Base-by-base conservation (phyloP, 2,797 vertebrate species). In the Ctenopoma multispine region DNA sequence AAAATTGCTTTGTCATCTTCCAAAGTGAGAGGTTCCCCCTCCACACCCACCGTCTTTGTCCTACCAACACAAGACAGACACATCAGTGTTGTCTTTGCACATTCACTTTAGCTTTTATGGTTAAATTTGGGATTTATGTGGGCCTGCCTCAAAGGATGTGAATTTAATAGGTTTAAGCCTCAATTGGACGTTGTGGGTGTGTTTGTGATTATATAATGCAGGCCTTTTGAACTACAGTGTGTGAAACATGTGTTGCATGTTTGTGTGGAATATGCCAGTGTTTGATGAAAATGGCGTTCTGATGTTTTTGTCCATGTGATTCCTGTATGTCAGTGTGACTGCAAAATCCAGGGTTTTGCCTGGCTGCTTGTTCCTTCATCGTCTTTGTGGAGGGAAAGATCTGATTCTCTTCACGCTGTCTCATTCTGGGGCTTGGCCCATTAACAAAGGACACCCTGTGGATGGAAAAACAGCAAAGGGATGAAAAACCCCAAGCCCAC, bases 381-480 rank as follows among this genome's bases (percentile, higher is more conserved):
- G 60, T 82, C 78, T 90, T 89, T 83, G 79, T 82, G 57, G 72
- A 77, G 65, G 74, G 73, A 89, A 83, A 84, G 76, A 78, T 81
- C 81, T 61, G 77, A 79, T 85, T 79, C 68, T 82, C 75, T 69
- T 80, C 68, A 77, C 76, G 75, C 63, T 71, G 64, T 86, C 68
- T 79, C 80, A 48, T 72, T 66, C 55, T 51, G 8, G 70, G 83
- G 74, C 71, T 91, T 90, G 89, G 92, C 89, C 74, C 59, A 47
- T 73, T 83, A 87, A 92, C 91, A 94, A 93, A 93, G 83, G 85
- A 74, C 75, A 79, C 84, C 84, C 87, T 87, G 84, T 90, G 79
- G 89, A 86, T 88, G 83, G 75, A 79, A 88, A 90, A 92, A 89
- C 77, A 90, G 78, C 82, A 59, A 54, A 73, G 55, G 51, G 71